Base-by-base conservation (phyloP, 2,113 vertebrate genomes). In the Tychaedon coryphoeus region DNA sequence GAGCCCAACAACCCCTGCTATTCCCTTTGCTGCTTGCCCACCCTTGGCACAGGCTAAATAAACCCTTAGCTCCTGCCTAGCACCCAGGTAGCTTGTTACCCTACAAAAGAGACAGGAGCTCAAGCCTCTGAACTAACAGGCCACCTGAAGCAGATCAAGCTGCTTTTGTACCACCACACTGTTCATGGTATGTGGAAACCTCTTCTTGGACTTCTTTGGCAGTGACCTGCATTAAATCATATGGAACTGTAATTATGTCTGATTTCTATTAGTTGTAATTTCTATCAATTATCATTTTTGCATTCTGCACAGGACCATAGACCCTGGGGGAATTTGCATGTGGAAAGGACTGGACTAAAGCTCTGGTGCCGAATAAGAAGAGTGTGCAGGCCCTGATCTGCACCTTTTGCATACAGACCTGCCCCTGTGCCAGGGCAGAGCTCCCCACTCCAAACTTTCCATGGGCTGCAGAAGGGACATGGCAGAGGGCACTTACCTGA, bases 131-230 rank as follows among this genome's bases (percentile, higher is more conserved):
- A 78, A 43, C 16, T 20, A 48, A 45, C 45, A 53, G 50, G 24
- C 10, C 65, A 77, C 22, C 28, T n/a, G 51, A 88, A 61, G 40
- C 62, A 87, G 36, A 12, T 19, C 26, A 54, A 70, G 51, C 12
- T 81, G 14, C 31, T 56, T 65, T 29, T 19, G 5, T 13, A 57
- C 38, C 53, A 53, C 7, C 26, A 10, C 15, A 23, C 7, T 51
- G 16, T 42, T 53, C 0, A 0, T 8, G 40, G 31, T 4, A 43
- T 0, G 3, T 6, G 19, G 48, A 90, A 83, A 61, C 12, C 5
- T 31, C 53, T 23, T 23, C 40, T 62, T 34, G 14, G 42, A 42
- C 43, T 73, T 82, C 47, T 58, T 23, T 17, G 50, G 42, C 47
- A 85, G 19, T 25, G 29, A 50, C 28, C 71, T 47, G 19, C 12